These are phyloP conservation scores for Lophius americanus DNA, from an alignment of 2,797 vertebrate genomes.

Conservation along the genomic window DNA sequence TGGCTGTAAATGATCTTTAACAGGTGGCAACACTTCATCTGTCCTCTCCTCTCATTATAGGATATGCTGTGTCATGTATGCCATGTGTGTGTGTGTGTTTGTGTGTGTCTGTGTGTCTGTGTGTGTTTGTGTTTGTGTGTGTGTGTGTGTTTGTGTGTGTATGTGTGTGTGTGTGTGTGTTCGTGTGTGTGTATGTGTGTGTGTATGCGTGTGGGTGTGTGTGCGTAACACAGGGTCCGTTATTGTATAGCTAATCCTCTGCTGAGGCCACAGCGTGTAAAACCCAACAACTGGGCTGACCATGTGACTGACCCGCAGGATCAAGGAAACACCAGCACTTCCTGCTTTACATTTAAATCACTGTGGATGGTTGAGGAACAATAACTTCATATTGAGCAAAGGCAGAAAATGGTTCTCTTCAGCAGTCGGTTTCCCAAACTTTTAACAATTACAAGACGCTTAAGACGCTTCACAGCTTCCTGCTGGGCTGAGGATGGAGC, in stretches of 20 bases:
- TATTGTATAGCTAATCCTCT: slow-evolving; percentile 65
- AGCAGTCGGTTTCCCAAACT: background rate
- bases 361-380: background rate
- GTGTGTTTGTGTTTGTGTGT: slow-evolving; percentile 6
- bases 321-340: slow-evolving; percentile 35
- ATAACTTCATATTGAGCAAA: slow-evolving; percentile 16
- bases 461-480: too few relatives aligned
- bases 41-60: slow-evolving; percentile 35
- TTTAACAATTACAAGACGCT: too few relatives aligned
- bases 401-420: slow-evolving; percentile 5
- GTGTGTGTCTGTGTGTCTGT: slow-evolving; percentile 19
- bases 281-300: slow-evolving; percentile 57
- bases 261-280: slow-evolving; percentile 44
- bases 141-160: slow-evolving; percentile 17
- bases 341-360: slow-evolving; percentile 38
- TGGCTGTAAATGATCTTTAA: slow-evolving; percentile 38
- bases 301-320: slow-evolving; percentile 36
- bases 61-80: slow-evolving; percentile 11
- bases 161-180: slow-evolving; percentile 24
- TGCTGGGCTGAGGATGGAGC: too few relatives aligned
- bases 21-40: slow-evolving; percentile 53
- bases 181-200: slow-evolving; percentile 13
- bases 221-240: slow-evolving; percentile 47
- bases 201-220: slow-evolving; percentile 16
- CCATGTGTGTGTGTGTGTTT: slow-evolving; percentile 1